Evolutionary conservation across 2,797 vertebrate genomes (phyloP).

Genomic region (Meda fulgida): DNA sequence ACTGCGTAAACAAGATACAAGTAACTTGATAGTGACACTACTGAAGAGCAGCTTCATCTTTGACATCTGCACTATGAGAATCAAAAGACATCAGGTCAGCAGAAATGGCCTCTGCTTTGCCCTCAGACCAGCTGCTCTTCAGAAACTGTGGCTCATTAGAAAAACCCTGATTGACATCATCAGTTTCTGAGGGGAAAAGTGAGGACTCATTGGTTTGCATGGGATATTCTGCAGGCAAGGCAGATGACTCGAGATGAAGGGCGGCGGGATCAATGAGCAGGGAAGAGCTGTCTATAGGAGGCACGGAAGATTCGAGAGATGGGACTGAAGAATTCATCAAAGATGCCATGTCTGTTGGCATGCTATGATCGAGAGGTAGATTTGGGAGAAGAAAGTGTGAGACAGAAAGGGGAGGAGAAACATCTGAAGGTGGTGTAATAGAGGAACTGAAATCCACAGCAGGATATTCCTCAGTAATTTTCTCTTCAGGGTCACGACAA

Average conservation of each 20-base stretch:
- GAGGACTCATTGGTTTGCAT: background rate
- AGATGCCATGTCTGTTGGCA: slow-evolving; percentile 8
- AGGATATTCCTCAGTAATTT: slow-evolving; percentile 47
- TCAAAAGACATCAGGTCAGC: slow-evolving; percentile 34
- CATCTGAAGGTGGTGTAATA: slow-evolving; percentile 36
- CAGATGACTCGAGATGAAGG: slow-evolving; percentile 41
- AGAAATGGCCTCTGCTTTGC: slow-evolving; percentile 8
- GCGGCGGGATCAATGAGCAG: slow-evolving; percentile 45
- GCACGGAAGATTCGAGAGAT: slow-evolving; percentile 29
- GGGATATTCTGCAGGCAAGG: background rate
- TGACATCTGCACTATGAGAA: slow-evolving; percentile 27
- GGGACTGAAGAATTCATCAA: slow-evolving; percentile 40
- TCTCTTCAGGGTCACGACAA: slow-evolving; percentile 54
- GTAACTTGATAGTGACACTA: slow-evolving; percentile 28
- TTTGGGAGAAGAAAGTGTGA: background rate
- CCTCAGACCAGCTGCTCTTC: slow-evolving; percentile 9
- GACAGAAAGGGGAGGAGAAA: background rate
- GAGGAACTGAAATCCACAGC: slow-evolving; percentile 62
- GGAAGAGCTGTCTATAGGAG: slow-evolving; percentile 33
- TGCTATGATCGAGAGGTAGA: background rate
- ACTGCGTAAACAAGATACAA: slow-evolving; percentile 36
- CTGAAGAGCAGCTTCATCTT: slow-evolving; percentile 33
- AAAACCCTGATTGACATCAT: slow-evolving; percentile 9
- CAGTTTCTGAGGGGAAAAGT: slow-evolving; percentile 35
- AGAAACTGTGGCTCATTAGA: slow-evolving; percentile 10